Evolutionary conservation across 2,797 vertebrate species (phyloP).

Genomic region (Enteromius radiatus): DNA sequence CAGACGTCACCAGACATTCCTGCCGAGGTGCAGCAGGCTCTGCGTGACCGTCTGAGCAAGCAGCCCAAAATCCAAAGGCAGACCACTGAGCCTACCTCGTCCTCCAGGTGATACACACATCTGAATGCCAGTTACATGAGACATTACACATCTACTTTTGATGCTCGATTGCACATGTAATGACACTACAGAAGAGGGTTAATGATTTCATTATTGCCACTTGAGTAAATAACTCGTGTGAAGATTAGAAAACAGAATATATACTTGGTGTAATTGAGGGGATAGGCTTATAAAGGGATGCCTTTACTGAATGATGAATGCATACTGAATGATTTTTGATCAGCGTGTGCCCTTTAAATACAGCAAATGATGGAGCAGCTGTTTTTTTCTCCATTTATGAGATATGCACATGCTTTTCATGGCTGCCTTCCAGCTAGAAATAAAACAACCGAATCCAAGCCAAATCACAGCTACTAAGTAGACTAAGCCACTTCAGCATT

Average conservation of each 20-base stretch:
- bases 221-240: conserved; percentile 18
- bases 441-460: not conserved
- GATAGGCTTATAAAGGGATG: not conserved
- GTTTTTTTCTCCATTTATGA: conserved; percentile 15
- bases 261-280: not conserved
- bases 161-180: not conserved
- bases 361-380: conserved; percentile 8
- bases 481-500: not conserved
- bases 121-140: not conserved
- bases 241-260: not conserved
- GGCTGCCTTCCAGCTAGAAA: conserved; percentile 29
- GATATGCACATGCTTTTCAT: conserved; percentile 11
- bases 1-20: conserved; percentile 98
- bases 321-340: not conserved
- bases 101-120: conserved; percentile 84
- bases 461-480: not conserved
- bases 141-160: conserved; percentile 17
- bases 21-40: conserved; percentile 91
- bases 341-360: not conserved
- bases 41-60: conserved; percentile 89
- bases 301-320: not conserved
- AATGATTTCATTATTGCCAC: not conserved
- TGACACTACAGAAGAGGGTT: not conserved
- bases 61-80: conserved; percentile 95
- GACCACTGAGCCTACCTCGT: conserved; percentile 95